Evolutionary conservation across 64 coral and sea anemone species (phyloP).

Genomic region (Pocillopora damicornis): DNA sequence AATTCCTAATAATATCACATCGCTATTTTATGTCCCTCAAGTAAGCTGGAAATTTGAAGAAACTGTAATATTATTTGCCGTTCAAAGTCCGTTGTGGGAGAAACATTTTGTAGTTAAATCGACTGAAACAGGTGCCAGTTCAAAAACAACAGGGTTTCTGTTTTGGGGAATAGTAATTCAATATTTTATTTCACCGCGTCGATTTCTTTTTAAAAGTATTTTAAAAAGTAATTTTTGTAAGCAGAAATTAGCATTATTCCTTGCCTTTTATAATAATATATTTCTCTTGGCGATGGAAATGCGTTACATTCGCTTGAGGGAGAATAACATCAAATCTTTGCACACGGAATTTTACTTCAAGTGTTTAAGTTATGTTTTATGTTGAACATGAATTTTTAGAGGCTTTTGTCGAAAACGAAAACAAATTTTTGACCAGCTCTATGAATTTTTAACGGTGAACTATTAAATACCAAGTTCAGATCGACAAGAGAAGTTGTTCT

Average conservation of each 20-base stretch:
- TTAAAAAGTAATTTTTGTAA: background rate
- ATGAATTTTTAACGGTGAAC: background rate
- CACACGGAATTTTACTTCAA: background rate
- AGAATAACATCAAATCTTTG: background rate
- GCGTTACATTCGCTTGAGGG: background rate
- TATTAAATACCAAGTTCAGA: conserved; percentile 22
- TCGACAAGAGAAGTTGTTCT: background rate
- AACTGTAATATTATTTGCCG: conserved; percentile 24
- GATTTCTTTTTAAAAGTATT: background rate
- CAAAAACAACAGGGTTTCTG: conserved; percentile 11
- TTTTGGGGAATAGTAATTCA: background rate
- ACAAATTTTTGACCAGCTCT: background rate
- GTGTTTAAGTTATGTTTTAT: background rate
- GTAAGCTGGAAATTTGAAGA: conserved; percentile 2
- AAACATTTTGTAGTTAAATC: background rate
- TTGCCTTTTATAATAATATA: background rate
- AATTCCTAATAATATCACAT: conserved; percentile 23
- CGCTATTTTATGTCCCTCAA: conserved; percentile 32
- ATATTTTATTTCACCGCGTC: background rate
- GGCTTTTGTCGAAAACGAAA: background rate
- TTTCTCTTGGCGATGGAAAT: too few relatives aligned
- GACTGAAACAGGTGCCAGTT: conserved; percentile 11
- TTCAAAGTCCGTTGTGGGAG: conserved; percentile 19
- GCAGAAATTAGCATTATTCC: background rate
- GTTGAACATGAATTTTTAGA: background rate